Conservation (phyloP, 2,797 vertebrate genomes). For the Sitta carolinensis region DNA sequence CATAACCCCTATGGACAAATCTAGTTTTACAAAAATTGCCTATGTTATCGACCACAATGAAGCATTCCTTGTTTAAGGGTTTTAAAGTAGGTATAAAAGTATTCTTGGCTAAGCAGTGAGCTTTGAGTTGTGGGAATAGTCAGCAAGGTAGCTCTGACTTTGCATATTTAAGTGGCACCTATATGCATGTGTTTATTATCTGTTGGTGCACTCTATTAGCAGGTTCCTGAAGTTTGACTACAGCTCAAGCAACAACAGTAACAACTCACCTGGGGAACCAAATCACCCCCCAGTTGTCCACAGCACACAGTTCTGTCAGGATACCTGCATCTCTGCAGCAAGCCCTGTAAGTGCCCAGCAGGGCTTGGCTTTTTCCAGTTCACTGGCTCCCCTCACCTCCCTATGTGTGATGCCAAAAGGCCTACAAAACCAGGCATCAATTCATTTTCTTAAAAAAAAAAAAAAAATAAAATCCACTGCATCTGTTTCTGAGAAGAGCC, state of each 20-base stretch:
- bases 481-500: background rate
- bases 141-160: background rate
- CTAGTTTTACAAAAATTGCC: background rate
- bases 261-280: background rate
- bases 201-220: background rate
- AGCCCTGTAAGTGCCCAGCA: accelerated
- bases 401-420: background rate
- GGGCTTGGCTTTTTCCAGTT: background rate
- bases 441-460: background rate
- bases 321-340: background rate
- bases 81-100: background rate
- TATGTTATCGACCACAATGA: background rate
- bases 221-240: background rate
- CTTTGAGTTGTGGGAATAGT: background rate
- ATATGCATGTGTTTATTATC: background rate
- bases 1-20: background rate
- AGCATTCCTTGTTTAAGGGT: background rate
- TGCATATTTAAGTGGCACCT: background rate
- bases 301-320: background rate
- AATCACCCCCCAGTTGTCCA: accelerated
- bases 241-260: background rate
- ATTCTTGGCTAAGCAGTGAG: background rate
- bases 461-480: no score
- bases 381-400: background rate
- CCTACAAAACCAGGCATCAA: background rate